Percentiles rank a stretch among this genome's conserved stretches.
These are phyloP conservation scores for Mesorhabditis spiculigera DNA, from an alignment of 2,888 invertebrate species.

Conservation along the genomic window DNA sequence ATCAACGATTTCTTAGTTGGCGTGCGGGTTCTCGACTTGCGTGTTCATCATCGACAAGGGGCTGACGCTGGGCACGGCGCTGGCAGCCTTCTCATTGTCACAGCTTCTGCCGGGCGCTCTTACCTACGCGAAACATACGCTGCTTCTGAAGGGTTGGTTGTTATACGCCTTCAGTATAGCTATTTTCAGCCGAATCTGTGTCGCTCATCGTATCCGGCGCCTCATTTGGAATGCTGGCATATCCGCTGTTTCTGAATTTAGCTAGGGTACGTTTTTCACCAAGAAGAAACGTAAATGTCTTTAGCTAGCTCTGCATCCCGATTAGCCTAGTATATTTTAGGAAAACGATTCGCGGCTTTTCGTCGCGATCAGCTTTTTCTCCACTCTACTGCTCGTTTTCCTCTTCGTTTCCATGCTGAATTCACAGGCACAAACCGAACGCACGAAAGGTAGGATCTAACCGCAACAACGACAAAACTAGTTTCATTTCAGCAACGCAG, in stretches of 20 bases:
- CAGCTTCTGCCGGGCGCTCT: not conserved
- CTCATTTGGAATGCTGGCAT: constrained; percentile 36
- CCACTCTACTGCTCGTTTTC: constrained; percentile 41
- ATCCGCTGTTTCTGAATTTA: constrained; percentile 37
- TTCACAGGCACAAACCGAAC: constrained; percentile 40
- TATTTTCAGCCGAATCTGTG: constrained; percentile 23
- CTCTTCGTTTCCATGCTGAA: constrained; percentile 42
- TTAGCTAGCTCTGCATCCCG: no score
- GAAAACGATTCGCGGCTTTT: constrained; percentile 34
- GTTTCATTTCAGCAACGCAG: constrained; percentile 27
- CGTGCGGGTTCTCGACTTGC: not conserved
- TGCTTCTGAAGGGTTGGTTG: not conserved
- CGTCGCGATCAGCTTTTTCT: constrained; percentile 40
- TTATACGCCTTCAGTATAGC: no score
- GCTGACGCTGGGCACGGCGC: not conserved
- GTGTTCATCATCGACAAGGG: not conserved
- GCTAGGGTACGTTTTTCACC: constrained; percentile 16
- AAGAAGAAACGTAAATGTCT: constrained; percentile 7
- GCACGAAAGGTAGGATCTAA: constrained; percentile 26
- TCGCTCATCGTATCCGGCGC: constrained; percentile 29
- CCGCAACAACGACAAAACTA: not conserved
- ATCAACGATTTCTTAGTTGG: not conserved
- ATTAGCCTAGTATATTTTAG: constrained; percentile 12
- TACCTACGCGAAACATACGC: not conserved
- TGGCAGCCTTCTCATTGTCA: not conserved